Evolutionary conservation across 2,113 vertebrate genomes (phyloP).

Genomic region (Corvus hawaiiensis): DNA sequence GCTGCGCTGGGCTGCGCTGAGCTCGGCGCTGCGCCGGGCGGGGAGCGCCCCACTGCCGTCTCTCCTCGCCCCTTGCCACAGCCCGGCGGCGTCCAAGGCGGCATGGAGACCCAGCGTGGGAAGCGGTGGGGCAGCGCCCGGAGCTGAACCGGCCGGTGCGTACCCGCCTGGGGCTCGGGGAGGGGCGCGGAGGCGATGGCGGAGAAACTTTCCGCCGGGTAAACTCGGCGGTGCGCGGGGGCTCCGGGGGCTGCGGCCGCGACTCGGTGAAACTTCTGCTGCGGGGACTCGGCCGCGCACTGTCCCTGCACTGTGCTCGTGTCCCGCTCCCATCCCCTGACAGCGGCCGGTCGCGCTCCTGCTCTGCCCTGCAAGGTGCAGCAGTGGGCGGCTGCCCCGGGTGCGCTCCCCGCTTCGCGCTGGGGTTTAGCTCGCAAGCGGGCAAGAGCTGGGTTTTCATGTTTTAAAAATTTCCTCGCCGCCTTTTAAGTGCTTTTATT

Average conservation of each 20-base stretch:
- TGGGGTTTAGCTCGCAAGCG: background rate
- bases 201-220: constrained; percentile 61
- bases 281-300: background rate
- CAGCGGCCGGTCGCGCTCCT: background rate
- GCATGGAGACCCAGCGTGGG: background rate
- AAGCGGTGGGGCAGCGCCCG: background rate
- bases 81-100: background rate
- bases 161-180: background rate
- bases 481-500: background rate
- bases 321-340: background rate
- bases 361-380: constrained; percentile 13
- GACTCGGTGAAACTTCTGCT: background rate
- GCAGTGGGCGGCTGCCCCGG: background rate
- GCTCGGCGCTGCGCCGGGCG: background rate
- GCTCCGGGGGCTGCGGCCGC: background rate
- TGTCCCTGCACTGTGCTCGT: background rate
- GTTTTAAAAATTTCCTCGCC: no score
- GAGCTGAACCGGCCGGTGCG: constrained; percentile 28
- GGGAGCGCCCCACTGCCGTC: rapidly evolving
- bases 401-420: background rate
- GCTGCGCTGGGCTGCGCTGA: background rate
- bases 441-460: background rate
- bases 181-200: background rate
- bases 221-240: background rate
- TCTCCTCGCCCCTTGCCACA: background rate